Base-by-base conservation (phyloP, 2,113 vertebrate genomes). In the Scomber japonicus region DNA sequence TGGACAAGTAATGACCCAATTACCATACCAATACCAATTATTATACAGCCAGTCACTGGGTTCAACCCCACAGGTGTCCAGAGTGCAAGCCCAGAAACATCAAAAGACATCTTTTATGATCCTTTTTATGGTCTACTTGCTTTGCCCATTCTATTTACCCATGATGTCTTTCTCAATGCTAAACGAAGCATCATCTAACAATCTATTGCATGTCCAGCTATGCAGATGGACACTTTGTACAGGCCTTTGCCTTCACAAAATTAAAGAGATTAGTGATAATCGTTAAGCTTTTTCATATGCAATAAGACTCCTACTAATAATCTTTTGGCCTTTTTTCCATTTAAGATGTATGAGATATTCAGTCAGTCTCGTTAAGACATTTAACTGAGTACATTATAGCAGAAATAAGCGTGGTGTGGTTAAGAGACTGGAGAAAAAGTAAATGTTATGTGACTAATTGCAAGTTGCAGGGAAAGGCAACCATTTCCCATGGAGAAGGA, bases 21-120 rank as follows among this genome's bases (percentile, higher is more conserved):
- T 86, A 88, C 57, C 51, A 79, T 86, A 88, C 57, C 51, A 79
- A 77, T 40, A 24, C 35, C 81, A 35, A 79, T 64, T 61, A 74
- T 55, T 76, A 64, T 74, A 83, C 71, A 78, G 83, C 83, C 71
- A 77, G 84, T 84, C 86, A 82, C 53, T 50, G 75, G 64, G 86
- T 91, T 90, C 75, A 82, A 71, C 85, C 81, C 92, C 84, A 88
- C 90, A 91, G 89, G 89, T 92, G 90, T 92, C 90, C 88, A 82
- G 67, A 63, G 75, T 64, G 63, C 63, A 81, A 87, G 62, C 76
- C 63, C 46, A 70, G 57, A 90, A 71, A 91, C 89, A 83, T 90
- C 88, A 91, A 90, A 89, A 90, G 79, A 80, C 67, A 66, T 84
- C 71, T 72, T 90, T 86, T 94, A 86, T 82, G 78, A 78, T 87